A percentile compares a stretch with the other conserved stretches of the same genome.
These are phyloP conservation scores for Etia nguti DNA, from an alignment of 2,113 vertebrate genomes.

Conservation along the genomic window DNA sequence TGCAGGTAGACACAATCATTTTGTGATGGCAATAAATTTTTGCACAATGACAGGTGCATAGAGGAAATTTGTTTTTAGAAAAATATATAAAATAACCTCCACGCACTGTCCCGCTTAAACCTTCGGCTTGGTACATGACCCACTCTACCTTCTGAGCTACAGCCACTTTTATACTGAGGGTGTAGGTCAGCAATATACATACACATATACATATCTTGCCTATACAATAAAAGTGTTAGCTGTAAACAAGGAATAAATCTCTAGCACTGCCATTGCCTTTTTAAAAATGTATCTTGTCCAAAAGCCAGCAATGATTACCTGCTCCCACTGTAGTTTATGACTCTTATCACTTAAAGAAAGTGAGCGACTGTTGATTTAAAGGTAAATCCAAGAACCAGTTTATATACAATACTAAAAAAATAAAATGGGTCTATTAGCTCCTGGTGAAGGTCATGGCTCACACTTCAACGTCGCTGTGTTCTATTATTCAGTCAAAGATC, in stretches of 20 bases:
- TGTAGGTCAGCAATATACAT: not conserved
- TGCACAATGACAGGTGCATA: not conserved
- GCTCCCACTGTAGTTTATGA: slow-evolving; percentile 21
- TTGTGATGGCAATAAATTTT: not conserved
- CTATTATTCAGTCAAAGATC: slow-evolving; percentile 15
- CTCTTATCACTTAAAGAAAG: not conserved
- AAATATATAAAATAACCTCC: not conserved
- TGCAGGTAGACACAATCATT: not conserved
- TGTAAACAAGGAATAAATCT: not conserved
- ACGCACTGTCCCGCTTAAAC: not conserved
- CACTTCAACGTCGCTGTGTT: not conserved
- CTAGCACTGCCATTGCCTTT: not conserved
- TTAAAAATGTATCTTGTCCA: slow-evolving; percentile 21
- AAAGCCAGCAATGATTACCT: slow-evolving; percentile 37
- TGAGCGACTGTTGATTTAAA: not conserved
- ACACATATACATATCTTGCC: not conserved
- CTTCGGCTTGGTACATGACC: not conserved
- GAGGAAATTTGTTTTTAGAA: not conserved
- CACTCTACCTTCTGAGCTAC: not conserved
- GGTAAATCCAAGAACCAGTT: not conserved
- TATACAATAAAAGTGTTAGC: not conserved
- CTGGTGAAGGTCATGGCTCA: slow-evolving; percentile 12
- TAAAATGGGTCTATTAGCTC: not conserved
- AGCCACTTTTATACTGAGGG: not conserved
- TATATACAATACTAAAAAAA: not conserved